Conservation (phyloP, 2,888 invertebrate species). For the Lepidocyrtinus sp. region DNA sequence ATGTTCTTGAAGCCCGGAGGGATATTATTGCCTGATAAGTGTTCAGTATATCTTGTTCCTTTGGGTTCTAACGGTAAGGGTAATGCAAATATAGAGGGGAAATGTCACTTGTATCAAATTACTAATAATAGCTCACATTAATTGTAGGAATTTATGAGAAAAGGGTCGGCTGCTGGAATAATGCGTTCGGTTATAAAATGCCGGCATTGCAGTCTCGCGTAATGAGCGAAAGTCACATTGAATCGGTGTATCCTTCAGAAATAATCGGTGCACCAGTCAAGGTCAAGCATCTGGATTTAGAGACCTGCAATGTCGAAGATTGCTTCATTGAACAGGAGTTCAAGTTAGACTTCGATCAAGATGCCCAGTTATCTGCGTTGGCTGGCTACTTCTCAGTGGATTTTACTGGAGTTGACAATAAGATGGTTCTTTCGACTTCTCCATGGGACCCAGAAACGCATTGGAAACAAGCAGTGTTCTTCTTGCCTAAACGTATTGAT, state of each 20-base stretch:
- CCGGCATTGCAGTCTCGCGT: conserved; percentile 89
- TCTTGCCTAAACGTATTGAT: conserved; percentile 81
- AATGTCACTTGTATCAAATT: neutral
- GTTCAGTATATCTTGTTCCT: conserved; percentile 86
- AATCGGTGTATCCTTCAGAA: conserved; percentile 78
- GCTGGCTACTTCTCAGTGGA: conserved; percentile 90
- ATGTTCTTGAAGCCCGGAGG: conserved; percentile 85
- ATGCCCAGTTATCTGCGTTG: conserved; percentile 83
- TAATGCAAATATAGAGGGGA: no score
- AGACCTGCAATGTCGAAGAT: conserved; percentile 79
- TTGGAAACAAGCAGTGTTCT: conserved; percentile 96
- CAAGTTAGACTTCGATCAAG: conserved; percentile 74
- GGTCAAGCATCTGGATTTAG: conserved; percentile 82
- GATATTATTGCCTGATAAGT: conserved; percentile 85
- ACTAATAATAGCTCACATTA: no score
- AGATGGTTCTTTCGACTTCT: conserved; percentile 56
- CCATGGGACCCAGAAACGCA: conserved; percentile 85
- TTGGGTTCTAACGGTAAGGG: conserved; percentile 80
- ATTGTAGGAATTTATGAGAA: conserved; percentile 81
- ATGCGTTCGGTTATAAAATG: conserved; percentile 97
- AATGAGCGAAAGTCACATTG: conserved; percentile 83
- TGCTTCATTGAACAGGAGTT: conserved; percentile 73
- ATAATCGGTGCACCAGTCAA: conserved; percentile 80
- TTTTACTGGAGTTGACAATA: conserved; percentile 47
- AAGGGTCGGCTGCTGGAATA: conserved; percentile 89